A percentile compares a stretch with the other conserved stretches of the same genome.
Conservation (phyloP, 2,888 invertebrate species). For the Apodemia mormo region DNA sequence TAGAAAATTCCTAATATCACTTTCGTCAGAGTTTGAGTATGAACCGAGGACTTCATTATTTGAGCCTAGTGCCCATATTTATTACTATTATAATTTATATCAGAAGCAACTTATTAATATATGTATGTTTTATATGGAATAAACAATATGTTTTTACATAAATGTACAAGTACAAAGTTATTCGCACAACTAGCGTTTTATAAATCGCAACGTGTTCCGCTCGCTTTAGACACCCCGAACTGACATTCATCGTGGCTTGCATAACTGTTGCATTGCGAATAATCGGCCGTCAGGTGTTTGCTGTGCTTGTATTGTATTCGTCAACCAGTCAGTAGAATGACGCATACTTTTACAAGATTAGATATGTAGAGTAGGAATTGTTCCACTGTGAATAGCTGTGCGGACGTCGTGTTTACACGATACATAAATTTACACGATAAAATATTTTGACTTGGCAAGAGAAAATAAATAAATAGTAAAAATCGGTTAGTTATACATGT, state of each 20-base stretch:
- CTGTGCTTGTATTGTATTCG: conserved; percentile 17
- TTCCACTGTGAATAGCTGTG: background rate
- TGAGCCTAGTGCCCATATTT: too few species aligned
- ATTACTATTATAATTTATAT: too few species aligned
- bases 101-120: too few species aligned
- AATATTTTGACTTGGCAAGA: background rate
- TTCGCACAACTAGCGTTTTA: background rate
- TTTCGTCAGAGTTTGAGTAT: too few species aligned
- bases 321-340: conserved; percentile 17
- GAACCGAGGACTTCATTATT: too few species aligned
- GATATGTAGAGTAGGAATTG: background rate
- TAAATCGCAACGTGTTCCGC: conserved; percentile 22
- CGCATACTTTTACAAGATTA: conserved; percentile 12
- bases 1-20: too few species aligned
- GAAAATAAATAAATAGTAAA: too few species aligned
- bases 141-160: too few species aligned
- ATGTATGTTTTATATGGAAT: too few species aligned
- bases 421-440: background rate
- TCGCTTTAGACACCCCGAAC: conserved; percentile 23
- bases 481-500: too few species aligned
- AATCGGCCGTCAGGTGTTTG: conserved; percentile 31
- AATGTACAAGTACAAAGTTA: too few species aligned
- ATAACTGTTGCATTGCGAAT: conserved; percentile 35
- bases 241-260: conserved; percentile 36
- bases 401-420: background rate